phyloP scores from a whole-genome alignment of 2,113 vertebrate species.

The Bubo bubo region DNA sequence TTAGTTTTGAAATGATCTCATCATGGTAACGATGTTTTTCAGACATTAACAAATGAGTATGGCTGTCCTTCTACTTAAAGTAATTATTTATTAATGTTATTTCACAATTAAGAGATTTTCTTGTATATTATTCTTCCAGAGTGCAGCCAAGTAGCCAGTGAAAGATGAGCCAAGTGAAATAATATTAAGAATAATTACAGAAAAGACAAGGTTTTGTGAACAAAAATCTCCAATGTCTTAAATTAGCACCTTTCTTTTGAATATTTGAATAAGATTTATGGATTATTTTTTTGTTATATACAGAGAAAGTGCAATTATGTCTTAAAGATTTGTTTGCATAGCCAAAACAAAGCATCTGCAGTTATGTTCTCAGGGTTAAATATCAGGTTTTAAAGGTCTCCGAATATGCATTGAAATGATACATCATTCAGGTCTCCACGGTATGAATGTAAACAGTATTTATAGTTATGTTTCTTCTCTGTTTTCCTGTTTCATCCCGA shows the following conservation, averaged over 20 bases:
- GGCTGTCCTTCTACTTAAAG: neutral
- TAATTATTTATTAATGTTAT: conserved; percentile 37
- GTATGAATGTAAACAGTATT: neutral
- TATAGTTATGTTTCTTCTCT: neutral
- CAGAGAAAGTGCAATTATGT: conserved; percentile 62
- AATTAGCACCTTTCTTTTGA: conserved; percentile 51
- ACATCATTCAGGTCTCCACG: neutral
- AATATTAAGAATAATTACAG: neutral
- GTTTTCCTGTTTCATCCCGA: neutral
- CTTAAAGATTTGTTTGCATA: conserved; percentile 54
- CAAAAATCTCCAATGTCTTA: conserved; percentile 63
- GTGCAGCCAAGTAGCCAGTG: neutral
- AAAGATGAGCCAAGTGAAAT: conserved; percentile 46
- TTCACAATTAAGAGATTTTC: conserved; percentile 5
- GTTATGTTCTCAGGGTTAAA: conserved; percentile 57
- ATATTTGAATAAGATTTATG: conserved; percentile 1
- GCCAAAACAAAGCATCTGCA: conserved; percentile 14
- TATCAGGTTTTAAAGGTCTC: conserved; percentile 21
- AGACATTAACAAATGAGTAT: neutral
- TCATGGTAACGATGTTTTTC: neutral
- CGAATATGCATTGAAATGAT: neutral
- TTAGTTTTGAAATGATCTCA: neutral
- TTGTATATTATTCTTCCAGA: neutral
- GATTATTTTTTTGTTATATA: conserved; percentile 16
- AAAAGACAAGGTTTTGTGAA: conserved; percentile 20